Percentiles rank a stretch among this genome's conserved stretches.
Evolutionary conservation across 2,888 invertebrate species (phyloP).

Genomic region (Drosophila flavopinicola): DNA sequence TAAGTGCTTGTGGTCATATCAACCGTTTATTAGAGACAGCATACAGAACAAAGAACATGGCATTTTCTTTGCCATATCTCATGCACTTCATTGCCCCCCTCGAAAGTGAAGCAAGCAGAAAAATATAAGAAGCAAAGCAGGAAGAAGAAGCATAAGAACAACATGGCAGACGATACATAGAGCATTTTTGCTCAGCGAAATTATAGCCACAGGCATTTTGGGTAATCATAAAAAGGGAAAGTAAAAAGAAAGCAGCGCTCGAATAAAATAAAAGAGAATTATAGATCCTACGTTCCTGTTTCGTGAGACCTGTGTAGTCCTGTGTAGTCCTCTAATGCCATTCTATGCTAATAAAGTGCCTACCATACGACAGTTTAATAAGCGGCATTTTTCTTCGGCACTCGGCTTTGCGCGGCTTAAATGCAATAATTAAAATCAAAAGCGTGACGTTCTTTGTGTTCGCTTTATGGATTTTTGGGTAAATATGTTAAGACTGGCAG

Average conservation of each 20-base stretch:
- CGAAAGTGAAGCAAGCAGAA: conserved; percentile 30
- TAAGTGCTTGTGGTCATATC: conserved; percentile 47
- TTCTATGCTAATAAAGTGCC: conserved; percentile 70
- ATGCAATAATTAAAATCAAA: conserved; percentile 67
- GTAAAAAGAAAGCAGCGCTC: conserved; percentile 30
- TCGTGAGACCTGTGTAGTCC: too few species aligned
- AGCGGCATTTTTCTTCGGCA: conserved; percentile 29
- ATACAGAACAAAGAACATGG: conserved; percentile 59
- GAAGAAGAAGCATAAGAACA: conserved; percentile 23
- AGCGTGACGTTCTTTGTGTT: conserved; percentile 20
- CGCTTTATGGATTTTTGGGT: conserved; percentile 33
- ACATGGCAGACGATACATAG: conserved; percentile 56
- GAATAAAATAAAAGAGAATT: conserved; percentile 24
- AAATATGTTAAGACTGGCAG: conserved; percentile 26
- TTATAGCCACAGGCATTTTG: conserved; percentile 69
- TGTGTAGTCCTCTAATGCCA: conserved; percentile 25
- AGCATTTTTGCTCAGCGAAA: conserved; percentile 65
- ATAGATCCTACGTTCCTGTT: conserved; percentile 16
- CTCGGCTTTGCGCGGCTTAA: conserved; percentile 14
- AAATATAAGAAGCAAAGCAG: conserved; percentile 10
- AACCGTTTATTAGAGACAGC: conserved; percentile 58
- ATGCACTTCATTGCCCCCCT: conserved; percentile 69
- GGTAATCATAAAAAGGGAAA: conserved; percentile 61
- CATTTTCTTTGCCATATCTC: conserved; percentile 70
- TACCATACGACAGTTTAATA: conserved; percentile 69